Percentiles rank a stretch among this genome's conserved stretches.
phyloP scores from a whole-genome alignment of 1,140 invertebrate species.

The Galleria mellonella region DNA sequence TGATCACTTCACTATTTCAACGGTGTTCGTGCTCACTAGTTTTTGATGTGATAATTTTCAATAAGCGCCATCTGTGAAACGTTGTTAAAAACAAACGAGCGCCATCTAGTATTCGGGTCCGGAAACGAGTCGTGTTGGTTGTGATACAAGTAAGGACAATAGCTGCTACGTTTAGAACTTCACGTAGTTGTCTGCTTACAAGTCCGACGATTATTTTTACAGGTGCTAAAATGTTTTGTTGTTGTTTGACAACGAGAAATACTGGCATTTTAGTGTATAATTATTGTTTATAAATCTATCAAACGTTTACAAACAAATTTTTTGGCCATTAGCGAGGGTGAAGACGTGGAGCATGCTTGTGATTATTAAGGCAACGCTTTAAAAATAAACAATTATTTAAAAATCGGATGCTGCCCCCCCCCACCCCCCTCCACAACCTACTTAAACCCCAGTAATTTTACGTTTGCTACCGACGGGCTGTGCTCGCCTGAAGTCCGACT shows the following conservation, averaged over 20 bases:
- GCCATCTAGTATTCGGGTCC: conserved; percentile 27
- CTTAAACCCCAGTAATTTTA: no score
- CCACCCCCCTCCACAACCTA: no score
- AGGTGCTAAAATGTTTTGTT: conserved; percentile 38
- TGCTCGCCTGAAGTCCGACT: no score
- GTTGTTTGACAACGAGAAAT: conserved; percentile 19
- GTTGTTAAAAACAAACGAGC: not conserved
- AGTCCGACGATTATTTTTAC: conserved; percentile 22
- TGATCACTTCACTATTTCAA: conserved; percentile 2
- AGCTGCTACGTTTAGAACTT: conserved; percentile 6
- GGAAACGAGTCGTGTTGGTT: conserved; percentile 39
- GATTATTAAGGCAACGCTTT: no score
- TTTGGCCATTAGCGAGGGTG: not conserved
- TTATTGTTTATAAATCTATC: not conserved
- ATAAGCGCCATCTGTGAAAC: conserved; percentile 13
- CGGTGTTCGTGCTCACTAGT: not conserved
- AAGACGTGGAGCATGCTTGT: no score
- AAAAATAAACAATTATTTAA: no score
- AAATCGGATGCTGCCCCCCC: no score
- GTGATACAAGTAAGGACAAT: conserved; percentile 13
- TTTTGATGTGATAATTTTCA: conserved; percentile 2
- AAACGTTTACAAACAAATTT: no score
- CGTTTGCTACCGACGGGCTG: no score
- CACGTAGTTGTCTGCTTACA: conserved; percentile 3
- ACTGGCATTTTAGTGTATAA: conserved; percentile 36